phyloP scores from a whole-genome alignment of 2,113 vertebrate species.

The Anolis sagrei region DNA sequence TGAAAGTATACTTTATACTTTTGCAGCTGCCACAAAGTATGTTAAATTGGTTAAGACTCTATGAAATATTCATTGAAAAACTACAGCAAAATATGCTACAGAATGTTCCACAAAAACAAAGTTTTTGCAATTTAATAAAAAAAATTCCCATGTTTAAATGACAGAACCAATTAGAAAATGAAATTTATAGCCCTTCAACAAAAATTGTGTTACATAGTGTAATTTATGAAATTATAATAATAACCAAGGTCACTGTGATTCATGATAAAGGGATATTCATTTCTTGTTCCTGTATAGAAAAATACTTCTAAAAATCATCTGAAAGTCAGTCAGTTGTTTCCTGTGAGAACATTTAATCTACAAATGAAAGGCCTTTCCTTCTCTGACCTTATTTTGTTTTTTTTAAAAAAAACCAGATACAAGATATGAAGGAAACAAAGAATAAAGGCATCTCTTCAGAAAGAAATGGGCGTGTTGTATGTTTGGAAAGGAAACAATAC shows the following conservation, averaged over 20 bases:
- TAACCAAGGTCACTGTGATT: not conserved
- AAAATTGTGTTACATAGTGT: too few species aligned
- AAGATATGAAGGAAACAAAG: not conserved
- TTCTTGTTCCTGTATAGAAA: not conserved
- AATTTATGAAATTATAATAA: not conserved
- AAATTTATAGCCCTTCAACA: too few species aligned
- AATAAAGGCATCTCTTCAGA: not conserved
- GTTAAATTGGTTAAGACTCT: too few species aligned
- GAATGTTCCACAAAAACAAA: too few species aligned
- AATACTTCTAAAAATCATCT: not conserved
- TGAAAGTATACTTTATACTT: too few species aligned
- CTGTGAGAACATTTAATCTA: not conserved
- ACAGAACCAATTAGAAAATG: too few species aligned
- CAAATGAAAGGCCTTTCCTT: not conserved
- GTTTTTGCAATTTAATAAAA: too few species aligned
- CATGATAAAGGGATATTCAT: not conserved
- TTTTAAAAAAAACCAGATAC: not conserved
- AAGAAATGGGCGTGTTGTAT: rapidly evolving
- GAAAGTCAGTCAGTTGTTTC: rapidly evolving
- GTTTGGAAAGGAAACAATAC: not conserved
- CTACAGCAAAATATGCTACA: too few species aligned
- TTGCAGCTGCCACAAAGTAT: too few species aligned
- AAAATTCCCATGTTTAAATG: too few species aligned
- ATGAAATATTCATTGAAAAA: too few species aligned
- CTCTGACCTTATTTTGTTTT: rapidly evolving